Base-by-base conservation (phyloP, 2,888 invertebrate species). In the Eupithecia centaureata region DNA sequence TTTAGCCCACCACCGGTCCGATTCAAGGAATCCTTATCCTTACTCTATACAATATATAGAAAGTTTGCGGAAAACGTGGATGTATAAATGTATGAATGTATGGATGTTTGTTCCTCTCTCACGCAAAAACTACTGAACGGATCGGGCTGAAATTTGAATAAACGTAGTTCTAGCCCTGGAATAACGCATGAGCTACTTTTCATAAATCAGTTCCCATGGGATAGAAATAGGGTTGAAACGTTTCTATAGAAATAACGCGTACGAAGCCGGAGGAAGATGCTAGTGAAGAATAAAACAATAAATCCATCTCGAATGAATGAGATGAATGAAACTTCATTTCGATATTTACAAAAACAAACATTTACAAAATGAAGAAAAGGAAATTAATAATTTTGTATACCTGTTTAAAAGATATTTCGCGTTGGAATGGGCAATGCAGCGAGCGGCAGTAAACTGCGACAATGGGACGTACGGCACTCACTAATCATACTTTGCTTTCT, bases 401-500 rank as follows among this genome's bases (percentile, higher is more conserved):
- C 54, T 27, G 27, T 54, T 27, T 85, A 84, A 84, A 85, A 83
- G 84, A 88, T 85, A 85, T 85, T 82, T 83, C 77, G 78, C 80
- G 86, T 86, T 81, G 82, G 83, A 88, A 89, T 85, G 86, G 83
- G 83, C 87, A 85, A 81, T 81, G 81, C 85, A 79, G 80, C 63
- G 82, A 76, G 82, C 81, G 83, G 87, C 84, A 86, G 88, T 92
- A 91, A 91, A 91, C 79, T 85, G 84, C 83, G 87, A 84, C 90
- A 90, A 90, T 89, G 89, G 89, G 89, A 89, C 89, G 81, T 89
- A 87, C 85, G 87, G 89, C 89, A 87, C 88, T 90, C 91, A 92
- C 92, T 92, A 92, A 92, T 92, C 91, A 92, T 91, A 92, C 91
- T 92, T 90, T 93, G 91, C 91, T 91, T 92, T 92, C 91, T 91